These are phyloP conservation scores for Cyprinodon tularosa DNA, from an alignment of 2,113 vertebrate genomes.

Conservation along the genomic window DNA sequence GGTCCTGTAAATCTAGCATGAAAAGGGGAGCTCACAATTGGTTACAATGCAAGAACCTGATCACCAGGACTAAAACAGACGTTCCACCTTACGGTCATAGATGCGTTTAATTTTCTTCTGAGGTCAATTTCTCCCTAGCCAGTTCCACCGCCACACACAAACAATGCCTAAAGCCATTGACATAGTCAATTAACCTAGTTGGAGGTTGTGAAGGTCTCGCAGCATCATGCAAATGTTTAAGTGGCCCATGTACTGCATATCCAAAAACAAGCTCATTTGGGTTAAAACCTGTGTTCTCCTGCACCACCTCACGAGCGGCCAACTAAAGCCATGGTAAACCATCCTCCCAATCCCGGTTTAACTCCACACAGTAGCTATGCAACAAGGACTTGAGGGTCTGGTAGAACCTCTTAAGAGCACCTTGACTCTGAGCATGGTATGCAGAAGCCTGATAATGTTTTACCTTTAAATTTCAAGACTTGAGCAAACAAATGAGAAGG, in stretches of 20 bases:
- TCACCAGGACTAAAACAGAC: no score
- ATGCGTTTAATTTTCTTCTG: background rate
- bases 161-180: background rate
- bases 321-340: background rate
- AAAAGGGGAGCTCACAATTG: no score
- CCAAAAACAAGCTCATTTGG: no score
- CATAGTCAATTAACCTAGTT: background rate
- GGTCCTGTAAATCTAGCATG: no score
- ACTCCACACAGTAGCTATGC: background rate
- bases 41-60: no score
- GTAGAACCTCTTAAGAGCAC: no score
- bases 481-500: background rate
- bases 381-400: no score
- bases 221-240: background rate
- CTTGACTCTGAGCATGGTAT: no score
- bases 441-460: no score
- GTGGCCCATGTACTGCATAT: background rate
- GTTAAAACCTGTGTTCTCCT: no score
- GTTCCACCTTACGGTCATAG: no score
- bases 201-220: background rate
- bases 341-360: background rate
- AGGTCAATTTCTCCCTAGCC: background rate
- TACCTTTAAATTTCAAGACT: rapidly evolving
- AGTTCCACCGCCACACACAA: background rate
- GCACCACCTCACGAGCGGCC: background rate